Conservation (phyloP, 2,113 vertebrate genomes). For the Smithornis capensis region DNA sequence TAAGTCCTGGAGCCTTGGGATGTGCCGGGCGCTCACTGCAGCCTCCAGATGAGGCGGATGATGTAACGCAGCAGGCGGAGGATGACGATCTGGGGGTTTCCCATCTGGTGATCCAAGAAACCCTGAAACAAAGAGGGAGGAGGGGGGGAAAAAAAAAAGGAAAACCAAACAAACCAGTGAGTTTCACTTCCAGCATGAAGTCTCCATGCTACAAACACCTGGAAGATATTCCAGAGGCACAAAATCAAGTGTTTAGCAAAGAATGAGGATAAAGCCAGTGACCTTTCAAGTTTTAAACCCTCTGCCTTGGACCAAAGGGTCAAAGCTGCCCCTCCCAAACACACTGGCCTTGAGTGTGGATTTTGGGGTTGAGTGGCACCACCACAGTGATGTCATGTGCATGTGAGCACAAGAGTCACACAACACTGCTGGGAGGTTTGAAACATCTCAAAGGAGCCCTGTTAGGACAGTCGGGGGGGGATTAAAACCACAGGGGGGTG, state of each 20-base stretch:
- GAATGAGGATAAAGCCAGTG: neutral
- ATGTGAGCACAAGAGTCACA: fast-evolving
- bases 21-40: conserved; percentile 31
- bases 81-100: conserved; percentile 66
- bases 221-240: neutral
- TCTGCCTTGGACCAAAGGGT: neutral
- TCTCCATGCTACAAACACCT: fast-evolving
- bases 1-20: neutral
- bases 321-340: neutral
- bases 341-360: fast-evolving
- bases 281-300: too few relatives aligned
- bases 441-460: neutral
- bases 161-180: neutral
- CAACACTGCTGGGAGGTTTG: neutral
- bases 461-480: too few relatives aligned
- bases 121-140: conserved; percentile 56
- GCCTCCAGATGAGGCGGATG: conserved; percentile 75
- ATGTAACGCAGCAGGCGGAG: conserved; percentile 74
- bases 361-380: neutral
- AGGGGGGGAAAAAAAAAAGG: neutral
- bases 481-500: neutral
- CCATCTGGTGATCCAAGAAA: conserved; percentile 51
- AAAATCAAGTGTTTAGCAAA: neutral
- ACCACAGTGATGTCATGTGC: fast-evolving
- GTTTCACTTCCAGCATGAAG: neutral